Evolutionary conservation across 2,888 invertebrate genomes (phyloP).

Genomic region (Thymelicus acteon): DNA sequence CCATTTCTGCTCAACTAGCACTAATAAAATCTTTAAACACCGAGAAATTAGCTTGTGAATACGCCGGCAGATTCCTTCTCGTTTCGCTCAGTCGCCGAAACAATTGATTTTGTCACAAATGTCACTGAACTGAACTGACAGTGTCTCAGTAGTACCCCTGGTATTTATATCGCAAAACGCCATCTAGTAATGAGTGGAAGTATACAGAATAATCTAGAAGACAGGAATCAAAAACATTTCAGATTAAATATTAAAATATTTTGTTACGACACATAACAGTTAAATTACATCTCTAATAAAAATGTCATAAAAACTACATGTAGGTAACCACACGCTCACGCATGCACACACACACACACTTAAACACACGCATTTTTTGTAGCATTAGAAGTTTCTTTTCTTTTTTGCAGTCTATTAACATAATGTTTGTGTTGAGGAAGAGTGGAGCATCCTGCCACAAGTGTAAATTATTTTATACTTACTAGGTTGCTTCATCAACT

Average conservation of each 20-base stretch:
- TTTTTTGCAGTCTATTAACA: too few species aligned
- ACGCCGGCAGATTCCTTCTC: not conserved
- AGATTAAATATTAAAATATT: not conserved
- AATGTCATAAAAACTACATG: too few species aligned
- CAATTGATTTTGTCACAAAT: not conserved
- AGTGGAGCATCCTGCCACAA: too few species aligned
- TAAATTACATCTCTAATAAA: too few species aligned
- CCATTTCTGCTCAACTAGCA: slow-evolving; percentile 57
- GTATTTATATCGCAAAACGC: slow-evolving; percentile 56
- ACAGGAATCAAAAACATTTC: slow-evolving; percentile 44
- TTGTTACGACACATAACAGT: too few species aligned
- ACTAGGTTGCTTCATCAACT: too few species aligned
- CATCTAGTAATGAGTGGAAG: slow-evolving; percentile 57
- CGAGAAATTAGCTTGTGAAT: not conserved
- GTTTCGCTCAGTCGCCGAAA: not conserved
- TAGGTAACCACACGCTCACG: too few species aligned
- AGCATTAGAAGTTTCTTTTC: too few species aligned
- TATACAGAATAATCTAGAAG: slow-evolving; percentile 58
- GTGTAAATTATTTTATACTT: too few species aligned
- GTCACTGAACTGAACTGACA: slow-evolving; percentile 27
- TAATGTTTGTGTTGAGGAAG: too few species aligned
- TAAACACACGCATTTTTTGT: too few species aligned
- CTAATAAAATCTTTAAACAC: not conserved
- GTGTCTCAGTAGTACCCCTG: slow-evolving; percentile 34
- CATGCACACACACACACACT: too few species aligned